These are phyloP conservation scores for Arvicanthis niloticus DNA, from an alignment of 2,113 vertebrate genomes.

Conservation along the genomic window DNA sequence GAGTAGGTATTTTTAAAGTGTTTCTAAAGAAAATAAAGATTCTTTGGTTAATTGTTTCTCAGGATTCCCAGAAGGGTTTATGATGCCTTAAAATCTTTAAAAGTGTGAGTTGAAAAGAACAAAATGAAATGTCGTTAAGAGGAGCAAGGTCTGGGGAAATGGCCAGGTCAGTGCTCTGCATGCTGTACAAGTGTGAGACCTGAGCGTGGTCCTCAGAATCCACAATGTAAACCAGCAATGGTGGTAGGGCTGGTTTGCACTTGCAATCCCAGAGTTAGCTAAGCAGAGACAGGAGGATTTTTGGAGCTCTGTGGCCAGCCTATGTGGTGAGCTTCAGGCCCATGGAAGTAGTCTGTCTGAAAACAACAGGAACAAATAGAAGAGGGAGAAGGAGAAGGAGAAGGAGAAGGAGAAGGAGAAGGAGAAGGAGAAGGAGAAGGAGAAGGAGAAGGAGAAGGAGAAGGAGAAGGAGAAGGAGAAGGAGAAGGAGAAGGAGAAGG, in stretches of 20 bases:
- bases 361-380: background rate
- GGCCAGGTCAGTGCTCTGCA: background rate
- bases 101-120: conserved; percentile 32
- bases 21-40: conserved; percentile 14
- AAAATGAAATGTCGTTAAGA: conserved; percentile 44
- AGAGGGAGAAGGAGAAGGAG: background rate
- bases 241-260: no score
- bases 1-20: background rate
- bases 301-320: background rate
- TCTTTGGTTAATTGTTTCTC: conserved; percentile 57
- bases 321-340: background rate
- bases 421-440: no score
- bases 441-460: no score
- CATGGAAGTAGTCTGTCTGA: background rate
- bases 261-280: background rate
- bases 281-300: background rate
- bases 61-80: conserved; percentile 31
- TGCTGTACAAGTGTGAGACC: background rate
- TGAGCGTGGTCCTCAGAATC: background rate
- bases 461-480: no score
- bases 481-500: no score
- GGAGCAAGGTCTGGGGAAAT: background rate
- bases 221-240: background rate
- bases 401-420: no score
- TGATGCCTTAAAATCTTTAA: conserved; percentile 61